Evolutionary conservation across 2,888 invertebrate genomes (phyloP).

Genomic region (Allophyes oxyacanthae): DNA sequence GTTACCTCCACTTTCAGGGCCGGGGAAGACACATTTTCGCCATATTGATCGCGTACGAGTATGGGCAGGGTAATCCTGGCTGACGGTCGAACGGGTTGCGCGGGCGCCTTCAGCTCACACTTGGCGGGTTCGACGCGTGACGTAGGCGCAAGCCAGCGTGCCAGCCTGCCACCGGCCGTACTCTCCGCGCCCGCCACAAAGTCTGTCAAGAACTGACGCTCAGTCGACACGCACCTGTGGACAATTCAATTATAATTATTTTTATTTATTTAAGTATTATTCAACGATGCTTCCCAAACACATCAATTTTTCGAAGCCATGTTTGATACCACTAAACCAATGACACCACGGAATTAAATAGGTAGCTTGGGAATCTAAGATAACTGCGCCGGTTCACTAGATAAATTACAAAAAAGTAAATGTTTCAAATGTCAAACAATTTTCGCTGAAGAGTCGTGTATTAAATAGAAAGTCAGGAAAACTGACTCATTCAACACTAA

Average conservation of each 20-base stretch:
- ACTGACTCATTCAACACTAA: too few relatives aligned
- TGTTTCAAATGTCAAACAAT: not conserved
- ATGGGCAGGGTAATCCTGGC: conserved; percentile 90
- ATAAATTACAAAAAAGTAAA: too few relatives aligned
- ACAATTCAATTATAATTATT: too few relatives aligned
- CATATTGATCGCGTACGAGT: conserved; percentile 97
- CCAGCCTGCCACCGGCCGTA: conserved; percentile 96
- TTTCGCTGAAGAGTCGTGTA: not conserved
- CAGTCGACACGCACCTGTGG: conserved; percentile 95
- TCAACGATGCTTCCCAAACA: too few relatives aligned
- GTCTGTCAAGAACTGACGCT: conserved; percentile 97
- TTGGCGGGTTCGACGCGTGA: conserved; percentile 96
- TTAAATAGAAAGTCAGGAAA: not conserved
- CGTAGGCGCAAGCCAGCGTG: conserved; percentile 98
- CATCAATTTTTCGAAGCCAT: too few relatives aligned
- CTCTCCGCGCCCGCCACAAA: conserved; percentile 96
- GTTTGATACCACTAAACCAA: too few relatives aligned
- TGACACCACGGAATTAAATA: too few relatives aligned
- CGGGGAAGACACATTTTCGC: conserved; percentile 95
- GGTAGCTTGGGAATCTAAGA: too few relatives aligned
- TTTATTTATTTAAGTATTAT: not conserved
- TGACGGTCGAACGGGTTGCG: conserved; percentile 91
- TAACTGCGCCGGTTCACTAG: too few relatives aligned
- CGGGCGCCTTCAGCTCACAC: conserved; percentile 94
- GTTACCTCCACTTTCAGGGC: conserved; percentile 93